Conservation (phyloP, 1,140 invertebrate genomes). For the Eubasilissa regina region DNA sequence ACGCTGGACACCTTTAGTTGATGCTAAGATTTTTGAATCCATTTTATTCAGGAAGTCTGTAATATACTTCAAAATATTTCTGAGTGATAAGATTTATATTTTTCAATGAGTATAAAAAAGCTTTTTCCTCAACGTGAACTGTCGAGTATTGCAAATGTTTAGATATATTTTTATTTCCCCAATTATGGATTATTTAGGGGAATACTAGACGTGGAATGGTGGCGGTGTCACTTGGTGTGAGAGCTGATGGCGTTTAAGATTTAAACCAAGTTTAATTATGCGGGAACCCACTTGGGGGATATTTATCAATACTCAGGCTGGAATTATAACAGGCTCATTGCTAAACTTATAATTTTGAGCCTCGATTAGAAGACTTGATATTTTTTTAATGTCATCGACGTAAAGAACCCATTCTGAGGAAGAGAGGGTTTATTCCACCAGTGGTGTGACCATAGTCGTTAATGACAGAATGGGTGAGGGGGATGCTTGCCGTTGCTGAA, state of each 20-base stretch:
- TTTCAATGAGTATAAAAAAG: too few relatives aligned
- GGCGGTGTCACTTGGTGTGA: not conserved
- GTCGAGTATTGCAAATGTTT: too few relatives aligned
- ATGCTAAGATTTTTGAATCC: too few relatives aligned
- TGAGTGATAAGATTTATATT: too few relatives aligned
- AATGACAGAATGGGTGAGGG: too few relatives aligned
- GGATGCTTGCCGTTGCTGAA: too few relatives aligned
- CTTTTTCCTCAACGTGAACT: too few relatives aligned
- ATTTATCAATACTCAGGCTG: not conserved
- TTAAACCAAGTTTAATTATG: constrained; percentile 17
- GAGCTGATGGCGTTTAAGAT: constrained; percentile 12
- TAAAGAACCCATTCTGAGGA: not conserved
- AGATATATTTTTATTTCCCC: not conserved
- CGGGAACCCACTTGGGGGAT: not conserved
- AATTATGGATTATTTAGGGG: not conserved
- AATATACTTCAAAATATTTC: too few relatives aligned
- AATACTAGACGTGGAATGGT: not conserved
- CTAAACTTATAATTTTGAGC: not conserved
- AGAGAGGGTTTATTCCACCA: not conserved
- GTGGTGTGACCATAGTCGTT: too few relatives aligned
- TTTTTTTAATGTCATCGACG: not conserved
- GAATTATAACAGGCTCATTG: not conserved
- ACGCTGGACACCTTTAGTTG: too few relatives aligned
- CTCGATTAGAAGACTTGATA: not conserved
- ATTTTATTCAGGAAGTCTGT: too few relatives aligned